Evolutionary conservation across 2,888 invertebrate species (phyloP).

Genomic region (Leptopterna dolabrata): DNA sequence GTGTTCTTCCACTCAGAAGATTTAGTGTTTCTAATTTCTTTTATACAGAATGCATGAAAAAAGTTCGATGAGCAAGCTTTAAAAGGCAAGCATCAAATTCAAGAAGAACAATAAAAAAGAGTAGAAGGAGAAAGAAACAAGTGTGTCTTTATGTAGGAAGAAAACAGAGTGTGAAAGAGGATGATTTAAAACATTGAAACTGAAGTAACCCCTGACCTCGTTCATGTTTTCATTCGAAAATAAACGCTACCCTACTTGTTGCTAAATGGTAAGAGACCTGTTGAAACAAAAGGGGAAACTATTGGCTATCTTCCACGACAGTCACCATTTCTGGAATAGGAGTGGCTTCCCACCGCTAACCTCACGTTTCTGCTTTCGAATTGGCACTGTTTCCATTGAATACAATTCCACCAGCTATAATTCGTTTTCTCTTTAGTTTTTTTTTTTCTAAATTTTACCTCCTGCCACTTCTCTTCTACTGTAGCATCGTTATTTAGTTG

Average conservation of each 20-base stretch:
- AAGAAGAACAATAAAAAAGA: not conserved
- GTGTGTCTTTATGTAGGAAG: not conserved
- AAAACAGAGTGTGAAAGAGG: not conserved
- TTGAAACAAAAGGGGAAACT: not conserved
- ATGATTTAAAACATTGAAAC: not conserved
- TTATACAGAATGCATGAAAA: constrained; percentile 8
- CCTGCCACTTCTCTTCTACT: not conserved
- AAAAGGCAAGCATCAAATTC: not conserved
- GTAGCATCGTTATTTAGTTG: not conserved
- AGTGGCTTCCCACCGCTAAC: not conserved
- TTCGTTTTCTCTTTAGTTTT: too few relatives aligned
- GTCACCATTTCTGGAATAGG: not conserved
- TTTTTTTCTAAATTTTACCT: too few relatives aligned
- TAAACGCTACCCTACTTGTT: constrained; percentile 19
- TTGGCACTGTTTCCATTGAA: not conserved
- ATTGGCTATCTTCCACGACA: constrained; percentile 16
- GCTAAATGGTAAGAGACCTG: not conserved
- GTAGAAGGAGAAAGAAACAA: not conserved
- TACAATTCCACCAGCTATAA: too few relatives aligned
- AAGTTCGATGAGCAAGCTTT: constrained; percentile 11
- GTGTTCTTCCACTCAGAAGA: constrained; percentile 7
- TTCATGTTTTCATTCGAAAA: not conserved
- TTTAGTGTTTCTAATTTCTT: constrained; percentile 11
- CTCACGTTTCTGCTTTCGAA: constrained; percentile 1
- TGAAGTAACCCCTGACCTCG: not conserved